Conservation (phyloP, 2,797 vertebrate species). For the Triplophysa yarkandensis region DNA sequence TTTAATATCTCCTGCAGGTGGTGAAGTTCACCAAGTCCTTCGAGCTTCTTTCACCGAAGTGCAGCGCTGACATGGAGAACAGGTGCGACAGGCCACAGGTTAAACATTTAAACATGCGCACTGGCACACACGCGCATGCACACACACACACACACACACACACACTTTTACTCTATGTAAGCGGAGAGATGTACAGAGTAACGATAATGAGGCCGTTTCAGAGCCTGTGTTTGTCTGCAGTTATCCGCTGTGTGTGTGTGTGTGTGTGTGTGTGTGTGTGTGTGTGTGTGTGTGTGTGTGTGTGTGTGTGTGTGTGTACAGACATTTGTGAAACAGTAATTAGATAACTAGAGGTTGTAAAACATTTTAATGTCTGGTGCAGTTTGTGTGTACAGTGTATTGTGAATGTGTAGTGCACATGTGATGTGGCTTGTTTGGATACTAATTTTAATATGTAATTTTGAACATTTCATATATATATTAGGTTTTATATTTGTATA, state of each 20-base stretch:
- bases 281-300: too few species aligned
- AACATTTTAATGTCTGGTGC: not conserved
- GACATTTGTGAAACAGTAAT: slow-evolving; percentile 1
- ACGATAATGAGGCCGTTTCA: slow-evolving; percentile 12
- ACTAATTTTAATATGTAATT: too few species aligned
- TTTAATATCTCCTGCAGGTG: slow-evolving; percentile 77
- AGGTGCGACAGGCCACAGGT: slow-evolving; percentile 76
- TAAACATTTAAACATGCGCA: slow-evolving; percentile 29
- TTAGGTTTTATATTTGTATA: not conserved
- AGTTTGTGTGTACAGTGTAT: not conserved
- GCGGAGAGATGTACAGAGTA: not conserved
- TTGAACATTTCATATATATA: too few species aligned
- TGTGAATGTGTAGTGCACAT: not conserved
- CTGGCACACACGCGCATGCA: too few species aligned
- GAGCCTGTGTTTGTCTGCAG: not conserved
- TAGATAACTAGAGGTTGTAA: slow-evolving; percentile 4
- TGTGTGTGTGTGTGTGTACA: not conserved
- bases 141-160: slow-evolving; percentile 14
- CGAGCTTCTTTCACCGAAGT: slow-evolving; percentile 95
- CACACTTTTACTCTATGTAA: not conserved
- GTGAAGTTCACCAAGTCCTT: slow-evolving; percentile 99
- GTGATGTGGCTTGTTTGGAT: not conserved
- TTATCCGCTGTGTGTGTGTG: not conserved
- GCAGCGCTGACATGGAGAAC: slow-evolving; percentile 92
- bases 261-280: too few species aligned